Evolutionary conservation across 1,140 invertebrate species (phyloP), one percentile per base, ranked within the genome.

Genomic region (Pectinophora gossypiella): DNA sequence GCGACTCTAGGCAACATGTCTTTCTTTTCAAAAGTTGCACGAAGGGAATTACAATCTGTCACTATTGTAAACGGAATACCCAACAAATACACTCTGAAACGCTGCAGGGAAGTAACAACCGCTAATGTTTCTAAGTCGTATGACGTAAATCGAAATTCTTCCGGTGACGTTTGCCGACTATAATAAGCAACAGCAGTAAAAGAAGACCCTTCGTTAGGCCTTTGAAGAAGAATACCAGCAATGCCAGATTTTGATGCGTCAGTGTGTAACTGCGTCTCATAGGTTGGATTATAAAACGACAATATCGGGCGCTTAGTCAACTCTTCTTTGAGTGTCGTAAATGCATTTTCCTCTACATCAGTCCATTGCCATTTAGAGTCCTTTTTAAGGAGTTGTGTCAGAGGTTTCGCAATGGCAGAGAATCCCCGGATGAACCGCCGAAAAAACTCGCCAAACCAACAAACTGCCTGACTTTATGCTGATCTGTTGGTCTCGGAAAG

Each of bases 51-150:
- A 40, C 69, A 77, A 42, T 74, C 72, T 0, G 64, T 75, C 0
- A 76, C 50, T 0, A 72, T 58, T 23, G 22, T 72, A 36, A 71
- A 69, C 15, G 42, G 19, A 1, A 57, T 20, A 19, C 61, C 61
- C n/a, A 58, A 20, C 3, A 72, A 42, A 36, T 76, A 76, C 6
- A 55, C 32, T 21, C 59, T 27, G 48, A 76, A 76, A 23, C 54
- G 45, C 18, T 59, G 60, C 10, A 76, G 9, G 0, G 59, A 42
- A 13, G 52, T 21, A 1, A 76, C 60, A 1, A 72, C 53, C 1
- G 66, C 63, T 35, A 76, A 27, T 1, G 69, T 68, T 42, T 76
- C 72, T 10, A 67, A 19, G 40, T 76, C 68, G 40, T 72, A 75
- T 13, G 54, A 57, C 38, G 64, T 63, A 46, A 64, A 66, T 6